Evolutionary conservation across 2,113 vertebrate genomes (phyloP).

Genomic region (Microcebus jonahi): DNA sequence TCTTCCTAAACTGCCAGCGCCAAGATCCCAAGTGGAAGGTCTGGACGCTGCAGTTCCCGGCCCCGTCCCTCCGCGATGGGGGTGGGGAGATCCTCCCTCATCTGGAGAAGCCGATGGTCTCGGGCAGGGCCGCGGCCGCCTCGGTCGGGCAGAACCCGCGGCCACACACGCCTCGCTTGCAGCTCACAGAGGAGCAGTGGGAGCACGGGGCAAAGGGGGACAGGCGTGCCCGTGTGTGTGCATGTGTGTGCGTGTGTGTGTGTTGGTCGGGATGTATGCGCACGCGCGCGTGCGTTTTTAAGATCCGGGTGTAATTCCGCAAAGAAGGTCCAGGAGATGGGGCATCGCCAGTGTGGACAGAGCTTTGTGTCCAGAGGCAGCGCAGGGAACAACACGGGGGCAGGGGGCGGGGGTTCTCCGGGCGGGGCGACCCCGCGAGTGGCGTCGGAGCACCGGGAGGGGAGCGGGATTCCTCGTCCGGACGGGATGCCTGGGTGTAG

Average conservation of each 20-base stretch:
- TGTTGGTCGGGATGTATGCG: not conserved
- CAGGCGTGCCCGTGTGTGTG: constrained; percentile 46
- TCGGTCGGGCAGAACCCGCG: not conserved
- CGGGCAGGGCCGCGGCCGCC: not conserved
- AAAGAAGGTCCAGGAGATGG: constrained; percentile 64
- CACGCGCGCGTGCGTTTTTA: constrained; percentile 50
- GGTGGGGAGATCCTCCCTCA: not conserved
- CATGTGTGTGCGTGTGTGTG: not conserved
- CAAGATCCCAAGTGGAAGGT: constrained; percentile 35
- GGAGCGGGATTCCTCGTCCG: not conserved
- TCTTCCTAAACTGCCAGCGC: not conserved
- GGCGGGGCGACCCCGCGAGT: constrained; percentile 28
- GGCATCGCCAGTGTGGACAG: constrained; percentile 32
- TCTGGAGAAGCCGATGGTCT: not conserved
- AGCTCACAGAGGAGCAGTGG: not conserved
- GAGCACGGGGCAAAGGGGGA: not conserved
- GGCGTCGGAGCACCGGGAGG: not conserved
- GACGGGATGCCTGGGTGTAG: not conserved
- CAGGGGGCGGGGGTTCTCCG: not conserved
- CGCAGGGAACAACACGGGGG: not conserved
- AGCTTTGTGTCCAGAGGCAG: constrained; percentile 72
- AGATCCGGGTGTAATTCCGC: constrained; percentile 65
- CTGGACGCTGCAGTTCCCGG: not conserved
- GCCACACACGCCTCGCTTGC: not conserved
- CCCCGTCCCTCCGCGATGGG: not conserved